phyloP scores from a whole-genome alignment of 2,113 vertebrate genomes.

The Climacteris rufus region DNA sequence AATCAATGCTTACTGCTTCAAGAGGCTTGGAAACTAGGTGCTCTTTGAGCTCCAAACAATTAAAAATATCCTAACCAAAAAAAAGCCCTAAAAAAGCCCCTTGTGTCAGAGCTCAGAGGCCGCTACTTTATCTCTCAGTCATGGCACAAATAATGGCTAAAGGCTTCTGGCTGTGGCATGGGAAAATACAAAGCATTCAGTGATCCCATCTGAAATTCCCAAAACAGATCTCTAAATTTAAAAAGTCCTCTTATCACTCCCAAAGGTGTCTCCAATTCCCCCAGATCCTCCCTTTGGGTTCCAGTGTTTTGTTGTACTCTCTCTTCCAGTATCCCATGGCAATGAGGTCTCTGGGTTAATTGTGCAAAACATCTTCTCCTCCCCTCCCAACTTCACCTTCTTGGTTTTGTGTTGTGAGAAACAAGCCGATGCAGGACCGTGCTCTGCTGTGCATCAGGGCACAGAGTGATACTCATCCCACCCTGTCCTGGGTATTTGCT shows the following conservation, averaged over 20 bases:
- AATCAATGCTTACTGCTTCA: neutral
- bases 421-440: neutral
- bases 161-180: neutral
- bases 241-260: neutral
- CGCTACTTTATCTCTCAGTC: neutral
- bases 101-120: neutral
- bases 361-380: neutral
- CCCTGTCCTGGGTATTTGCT: fast-evolving
- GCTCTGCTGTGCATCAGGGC: neutral
- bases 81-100: neutral
- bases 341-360: neutral
- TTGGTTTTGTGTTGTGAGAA: neutral
- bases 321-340: neutral
- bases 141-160: neutral
- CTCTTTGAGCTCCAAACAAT: neutral
- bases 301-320: neutral
- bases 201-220: neutral
- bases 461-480: neutral
- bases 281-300: neutral
- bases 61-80: neutral
- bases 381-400: neutral
- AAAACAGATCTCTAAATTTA: neutral
- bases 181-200: neutral
- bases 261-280: neutral
- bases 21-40: neutral